Conservation (phyloP, 1,140 invertebrate species). For the Rhagoletis pomonella region DNA sequence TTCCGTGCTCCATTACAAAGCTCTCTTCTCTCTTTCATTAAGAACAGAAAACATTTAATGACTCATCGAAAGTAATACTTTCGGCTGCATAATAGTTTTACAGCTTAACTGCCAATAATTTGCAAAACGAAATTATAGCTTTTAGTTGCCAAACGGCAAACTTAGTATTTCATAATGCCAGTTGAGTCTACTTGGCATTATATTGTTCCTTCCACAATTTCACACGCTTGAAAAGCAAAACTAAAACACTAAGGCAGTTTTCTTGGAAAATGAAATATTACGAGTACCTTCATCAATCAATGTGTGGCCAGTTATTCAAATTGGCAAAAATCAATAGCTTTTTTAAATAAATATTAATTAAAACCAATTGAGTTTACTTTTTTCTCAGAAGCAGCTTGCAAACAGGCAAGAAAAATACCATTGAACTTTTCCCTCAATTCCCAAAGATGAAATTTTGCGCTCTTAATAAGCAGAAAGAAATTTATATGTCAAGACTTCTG, state of each 20-base stretch:
- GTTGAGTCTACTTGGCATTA: too few species aligned
- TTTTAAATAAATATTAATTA: conserved; percentile 38
- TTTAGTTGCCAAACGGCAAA: too few species aligned
- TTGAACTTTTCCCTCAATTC: neutral
- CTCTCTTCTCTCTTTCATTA: too few species aligned
- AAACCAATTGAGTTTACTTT: conserved; percentile 1
- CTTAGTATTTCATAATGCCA: too few species aligned
- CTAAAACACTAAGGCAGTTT: neutral
- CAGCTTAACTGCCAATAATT: too few species aligned
- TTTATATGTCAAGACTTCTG: neutral
- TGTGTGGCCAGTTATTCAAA: neutral
- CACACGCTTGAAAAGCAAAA: too few species aligned
- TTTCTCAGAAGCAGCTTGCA: neutral
- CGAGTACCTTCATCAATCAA: neutral
- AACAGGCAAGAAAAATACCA: neutral
- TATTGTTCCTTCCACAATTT: too few species aligned
- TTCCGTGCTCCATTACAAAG: too few species aligned
- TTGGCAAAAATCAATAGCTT: neutral
- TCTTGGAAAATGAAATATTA: neutral
- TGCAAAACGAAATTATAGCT: too few species aligned
- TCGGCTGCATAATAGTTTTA: too few species aligned
- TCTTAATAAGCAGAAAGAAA: neutral
- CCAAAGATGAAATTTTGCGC: neutral
- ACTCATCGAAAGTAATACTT: too few species aligned
- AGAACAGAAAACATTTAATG: too few species aligned